Evolutionary conservation across 2,113 vertebrate species (phyloP), one percentile per base, ranked within the genome.

Genomic region (Prochilodus magdalenae): DNA sequence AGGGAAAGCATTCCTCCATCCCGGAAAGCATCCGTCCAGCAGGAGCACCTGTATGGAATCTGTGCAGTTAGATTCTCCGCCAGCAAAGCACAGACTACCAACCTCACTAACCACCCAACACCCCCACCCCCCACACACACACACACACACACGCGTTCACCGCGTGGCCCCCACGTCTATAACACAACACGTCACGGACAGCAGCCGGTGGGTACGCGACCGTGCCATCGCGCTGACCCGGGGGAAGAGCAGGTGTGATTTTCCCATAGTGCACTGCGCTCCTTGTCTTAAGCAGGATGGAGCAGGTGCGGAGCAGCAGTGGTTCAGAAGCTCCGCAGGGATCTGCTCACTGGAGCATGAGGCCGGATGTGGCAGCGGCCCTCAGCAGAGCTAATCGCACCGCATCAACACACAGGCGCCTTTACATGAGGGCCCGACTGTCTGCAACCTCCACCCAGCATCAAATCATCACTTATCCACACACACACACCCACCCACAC

Each of bases 271-370:
- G 73, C 26, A 53, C 57, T 62, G 29, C 49, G 55, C 27, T 74
- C 63, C 36, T 27, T 63, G 79, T 67, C 76, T 74, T 73, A 63
- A 72, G 70, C 73, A 84, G 89, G 79, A 85, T 15, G 84, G 89
- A 66, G 89, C 81, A 88, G 82, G 49, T 78, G 77, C 27, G 5
- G 60, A 84, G 86, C 83, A 66, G 75, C 14, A 5, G 69, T 20
- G 11, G n/a, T 26, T 73, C 70, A 75, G 79, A 69, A 55, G 74
- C 77, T 73, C 63, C 73, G 63, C 49, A 51, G 33, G 26, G 55
- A 65, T 60, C 75, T 71, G 66, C 77, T 83, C 73, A 67, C 59
- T 86, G 73, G 84, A 83, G 74, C 84, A 60, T 75, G 76, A 80
- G 74, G 36, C 76, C 74, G 12, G 4, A 44, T 78, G 60, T 75